Base-by-base conservation (phyloP, 2,113 vertebrate species). In the Bujurquina vittata region DNA sequence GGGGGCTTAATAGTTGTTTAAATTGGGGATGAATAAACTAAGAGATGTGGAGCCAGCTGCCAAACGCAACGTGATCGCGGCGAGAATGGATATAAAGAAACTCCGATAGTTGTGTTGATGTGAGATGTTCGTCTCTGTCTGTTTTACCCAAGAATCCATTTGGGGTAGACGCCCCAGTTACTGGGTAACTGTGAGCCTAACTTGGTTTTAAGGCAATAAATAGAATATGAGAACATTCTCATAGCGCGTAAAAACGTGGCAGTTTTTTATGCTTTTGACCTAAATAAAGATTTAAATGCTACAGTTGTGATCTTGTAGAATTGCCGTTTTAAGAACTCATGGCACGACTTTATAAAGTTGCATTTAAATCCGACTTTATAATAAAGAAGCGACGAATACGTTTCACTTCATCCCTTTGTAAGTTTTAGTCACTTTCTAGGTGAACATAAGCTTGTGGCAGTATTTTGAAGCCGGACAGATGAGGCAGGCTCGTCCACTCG, bases 181-280 rank as follows among this genome's bases (percentile, higher is more conserved):
- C 82, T 12, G 76, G 35, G 17, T 73, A n/a, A 81, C 33, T 72
- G 57, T 69, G 14, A 56, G 79, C 49, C 58, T n/a, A 62, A 81
- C 74, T 77, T 63, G 69, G 80, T 83, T 65, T 75, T 78, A 81
- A 83, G 80, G 75, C 62, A 84, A 54, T 76, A 80, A 65, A 79
- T 43, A 81, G 59, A 84, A 52, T 80, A 90, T 78, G 57, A 85
- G 77, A 72, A 9, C 23, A n/a, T 35, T 76, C 6, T 77, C 75
- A 55, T 22, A 2, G 81, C 75, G 91, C 82, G 81, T 85, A 91
- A 91, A 91, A 63, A 80, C 72, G 81, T 58, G 54, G 58, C 8
- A 54, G 56, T 52, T 46, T 31, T 72, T 83, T 61, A 5, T 26
- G 54, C 14, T 49, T 76, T 23, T 67, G 60, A 79, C 60, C 76